These are phyloP conservation scores for Patella pellucida DNA, from an alignment of 2,888 invertebrate genomes.

Conservation along the genomic window DNA sequence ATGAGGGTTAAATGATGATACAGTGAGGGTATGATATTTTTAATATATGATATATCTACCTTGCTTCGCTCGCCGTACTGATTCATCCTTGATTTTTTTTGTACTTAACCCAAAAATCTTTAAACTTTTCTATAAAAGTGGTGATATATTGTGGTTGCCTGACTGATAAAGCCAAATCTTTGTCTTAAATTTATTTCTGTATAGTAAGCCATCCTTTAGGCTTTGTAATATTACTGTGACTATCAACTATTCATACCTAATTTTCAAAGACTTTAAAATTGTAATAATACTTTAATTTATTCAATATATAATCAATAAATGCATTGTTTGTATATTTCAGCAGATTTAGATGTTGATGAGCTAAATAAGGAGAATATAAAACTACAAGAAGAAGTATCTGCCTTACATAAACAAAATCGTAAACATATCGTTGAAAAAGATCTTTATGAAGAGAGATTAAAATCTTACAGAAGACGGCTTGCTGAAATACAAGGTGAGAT, in stretches of 20 bases:
- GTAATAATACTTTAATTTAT: too few species aligned
- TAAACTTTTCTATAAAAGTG: too few species aligned
- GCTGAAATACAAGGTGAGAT: background rate
- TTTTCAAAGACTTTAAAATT: too few species aligned
- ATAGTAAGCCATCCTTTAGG: too few species aligned
- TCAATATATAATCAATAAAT: too few species aligned
- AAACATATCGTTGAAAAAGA: background rate
- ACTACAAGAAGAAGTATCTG: slow-evolving; percentile 53
- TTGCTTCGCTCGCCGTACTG: background rate
- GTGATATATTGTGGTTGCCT: too few species aligned
- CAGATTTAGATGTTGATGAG: background rate
- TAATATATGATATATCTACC: background rate
- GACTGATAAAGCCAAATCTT: too few species aligned
- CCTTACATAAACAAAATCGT: slow-evolving; percentile 47
- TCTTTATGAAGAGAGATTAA: background rate
- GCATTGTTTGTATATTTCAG: background rate
- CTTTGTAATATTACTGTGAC: too few species aligned
- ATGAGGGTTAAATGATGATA: background rate
- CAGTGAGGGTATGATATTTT: slow-evolving; percentile 1
- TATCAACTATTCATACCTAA: too few species aligned
- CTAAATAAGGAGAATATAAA: slow-evolving; percentile 53
- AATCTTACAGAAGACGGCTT: background rate
- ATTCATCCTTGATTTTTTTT: too few species aligned
- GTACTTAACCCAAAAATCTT: too few species aligned
- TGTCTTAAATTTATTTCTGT: too few species aligned